Evolutionary conservation across 2,888 invertebrate genomes (phyloP).

Genomic region (Myopa testacea): DNA sequence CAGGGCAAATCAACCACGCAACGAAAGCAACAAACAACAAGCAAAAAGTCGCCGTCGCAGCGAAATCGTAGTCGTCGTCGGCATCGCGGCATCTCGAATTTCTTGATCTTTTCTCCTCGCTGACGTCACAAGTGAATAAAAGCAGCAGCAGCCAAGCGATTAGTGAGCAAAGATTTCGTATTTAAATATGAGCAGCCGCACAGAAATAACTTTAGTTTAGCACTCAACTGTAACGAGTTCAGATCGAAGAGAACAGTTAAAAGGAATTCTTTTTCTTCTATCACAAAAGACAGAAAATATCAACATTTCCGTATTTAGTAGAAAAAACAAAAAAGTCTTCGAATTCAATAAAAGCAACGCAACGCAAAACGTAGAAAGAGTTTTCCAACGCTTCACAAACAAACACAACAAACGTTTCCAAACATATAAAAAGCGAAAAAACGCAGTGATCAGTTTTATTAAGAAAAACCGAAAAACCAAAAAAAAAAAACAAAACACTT

Average conservation of each 20-base stretch:
- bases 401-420: too few species aligned
- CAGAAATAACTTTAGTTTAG: constrained; percentile 55
- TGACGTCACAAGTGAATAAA: constrained; percentile 18
- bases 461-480: background rate
- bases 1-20: constrained; percentile 3
- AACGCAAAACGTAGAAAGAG: too few species aligned
- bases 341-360: background rate
- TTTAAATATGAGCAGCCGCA: constrained; percentile 59
- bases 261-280: background rate
- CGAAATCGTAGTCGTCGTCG: background rate
- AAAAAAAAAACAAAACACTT: constrained; percentile 6
- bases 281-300: background rate
- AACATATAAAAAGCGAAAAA: background rate
- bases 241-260: constrained; percentile 30
- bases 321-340: background rate
- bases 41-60: background rate
- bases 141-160: background rate
- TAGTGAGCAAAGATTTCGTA: background rate
- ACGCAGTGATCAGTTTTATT: background rate
- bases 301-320: background rate
- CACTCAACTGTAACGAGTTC: constrained; percentile 49
- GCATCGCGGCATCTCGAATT: background rate
- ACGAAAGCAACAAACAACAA: background rate
- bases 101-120: background rate
- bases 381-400: too few species aligned